These are phyloP conservation scores for Peromyscus eremicus DNA, from an alignment of 2,797 vertebrate genomes.

Conservation along the genomic window DNA sequence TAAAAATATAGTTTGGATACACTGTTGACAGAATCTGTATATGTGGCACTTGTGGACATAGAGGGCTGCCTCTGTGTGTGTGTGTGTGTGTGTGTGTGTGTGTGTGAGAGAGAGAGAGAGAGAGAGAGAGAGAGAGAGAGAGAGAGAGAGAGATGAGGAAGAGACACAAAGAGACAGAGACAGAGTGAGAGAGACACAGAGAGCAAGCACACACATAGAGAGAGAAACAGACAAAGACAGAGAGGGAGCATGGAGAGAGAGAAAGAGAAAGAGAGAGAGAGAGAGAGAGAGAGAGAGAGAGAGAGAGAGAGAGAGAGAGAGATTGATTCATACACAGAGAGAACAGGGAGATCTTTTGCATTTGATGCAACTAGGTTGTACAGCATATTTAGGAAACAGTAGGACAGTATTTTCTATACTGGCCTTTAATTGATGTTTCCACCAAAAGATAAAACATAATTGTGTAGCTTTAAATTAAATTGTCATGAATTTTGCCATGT, in stretches of 20 bases:
- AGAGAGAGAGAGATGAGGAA: not conserved
- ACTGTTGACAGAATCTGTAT: not conserved
- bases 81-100: not conserved
- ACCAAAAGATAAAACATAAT: not conserved
- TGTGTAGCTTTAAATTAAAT: constrained; percentile 19
- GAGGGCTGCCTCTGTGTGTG: not conserved
- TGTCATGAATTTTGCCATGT: constrained; percentile 55
- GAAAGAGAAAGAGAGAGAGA: not conserved
- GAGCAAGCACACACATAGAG: not conserved
- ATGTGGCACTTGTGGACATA: not conserved
- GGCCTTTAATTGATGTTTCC: constrained; percentile 11
- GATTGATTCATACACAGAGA: not conserved
- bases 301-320: not conserved
- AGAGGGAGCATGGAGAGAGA: not conserved
- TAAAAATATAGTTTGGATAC: not conserved
- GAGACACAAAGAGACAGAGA: not conserved
- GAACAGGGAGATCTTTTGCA: not conserved
- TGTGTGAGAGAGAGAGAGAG: not conserved
- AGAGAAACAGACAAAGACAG: too few relatives aligned
- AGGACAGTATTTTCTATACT: not conserved
- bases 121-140: not conserved
- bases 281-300: not conserved
- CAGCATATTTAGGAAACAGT: constrained; percentile 3
- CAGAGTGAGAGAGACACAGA: not conserved
- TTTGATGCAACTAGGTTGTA: not conserved